These are phyloP conservation scores for Gymnocephalus cernua DNA, from an alignment of 2,113 vertebrate genomes.

Conservation along the genomic window DNA sequence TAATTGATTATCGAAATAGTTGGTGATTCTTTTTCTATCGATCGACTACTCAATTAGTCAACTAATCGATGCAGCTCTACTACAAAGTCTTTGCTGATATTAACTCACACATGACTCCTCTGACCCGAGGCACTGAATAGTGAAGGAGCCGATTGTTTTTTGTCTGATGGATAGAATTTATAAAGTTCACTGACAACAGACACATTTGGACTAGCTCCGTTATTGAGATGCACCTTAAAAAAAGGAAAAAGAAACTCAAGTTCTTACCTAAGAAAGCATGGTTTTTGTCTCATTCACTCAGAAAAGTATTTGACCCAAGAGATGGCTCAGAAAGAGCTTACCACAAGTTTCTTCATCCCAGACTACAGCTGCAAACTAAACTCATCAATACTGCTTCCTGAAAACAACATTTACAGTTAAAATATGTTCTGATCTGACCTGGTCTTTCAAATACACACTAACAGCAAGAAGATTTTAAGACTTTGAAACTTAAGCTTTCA, in stretches of 20 bases:
- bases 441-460: too few species aligned
- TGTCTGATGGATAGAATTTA: slow-evolving; percentile 3
- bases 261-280: neutral
- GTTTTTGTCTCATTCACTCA: slow-evolving; percentile 31
- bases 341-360: too few species aligned
- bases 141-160: neutral
- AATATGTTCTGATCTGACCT: neutral
- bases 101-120: slow-evolving; percentile 1
- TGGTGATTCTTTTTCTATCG: too few species aligned
- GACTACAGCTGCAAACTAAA: too few species aligned
- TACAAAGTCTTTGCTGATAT: neutral
- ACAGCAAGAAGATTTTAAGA: too few species aligned
- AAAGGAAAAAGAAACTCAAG: neutral
- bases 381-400: too few species aligned
- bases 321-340: neutral
- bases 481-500: too few species aligned
- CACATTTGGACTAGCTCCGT: neutral
- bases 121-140: neutral
- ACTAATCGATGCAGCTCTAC: too few species aligned
- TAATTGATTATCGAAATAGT: too few species aligned
- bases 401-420: neutral
- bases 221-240: slow-evolving; percentile 31
- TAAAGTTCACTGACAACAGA: neutral
- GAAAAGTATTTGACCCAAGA: slow-evolving; percentile 10
- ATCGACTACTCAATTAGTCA: too few species aligned